These are phyloP conservation scores for Dreissena polymorpha DNA, from an alignment of 1,140 invertebrate genomes.

Conservation along the genomic window DNA sequence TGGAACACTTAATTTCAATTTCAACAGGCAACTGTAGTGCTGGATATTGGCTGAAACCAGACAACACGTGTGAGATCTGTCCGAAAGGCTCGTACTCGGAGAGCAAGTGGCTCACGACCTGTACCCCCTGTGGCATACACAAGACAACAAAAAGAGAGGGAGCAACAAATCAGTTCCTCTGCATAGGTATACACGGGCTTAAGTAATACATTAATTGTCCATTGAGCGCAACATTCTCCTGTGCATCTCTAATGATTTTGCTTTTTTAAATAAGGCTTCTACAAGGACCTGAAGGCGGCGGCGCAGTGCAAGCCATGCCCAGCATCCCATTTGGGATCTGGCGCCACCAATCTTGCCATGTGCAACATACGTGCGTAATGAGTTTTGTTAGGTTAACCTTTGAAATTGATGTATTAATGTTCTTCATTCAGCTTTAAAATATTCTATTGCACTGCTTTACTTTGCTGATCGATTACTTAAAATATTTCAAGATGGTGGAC, in stretches of 20 bases:
- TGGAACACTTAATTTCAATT: not conserved
- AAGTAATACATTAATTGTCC: no score
- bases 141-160: slow-evolving; percentile 33
- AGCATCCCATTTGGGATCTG: slow-evolving; percentile 3
- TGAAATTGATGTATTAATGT: no score
- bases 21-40: slow-evolving; percentile 44
- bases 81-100: slow-evolving; percentile 4
- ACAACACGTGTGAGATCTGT: slow-evolving; percentile 33
- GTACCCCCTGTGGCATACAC: slow-evolving; percentile 15
- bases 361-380: slow-evolving; percentile 32
- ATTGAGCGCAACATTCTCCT: no score
- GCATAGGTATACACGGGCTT: slow-evolving; percentile 28
- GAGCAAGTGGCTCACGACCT: slow-evolving; percentile 23
- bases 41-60: not conserved
- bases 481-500: no score
- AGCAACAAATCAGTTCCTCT: not conserved
- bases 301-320: slow-evolving; percentile 24
- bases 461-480: no score
- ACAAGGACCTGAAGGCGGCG: slow-evolving; percentile 25
- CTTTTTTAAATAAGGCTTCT: no score
- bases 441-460: no score
- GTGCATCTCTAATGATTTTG: no score
- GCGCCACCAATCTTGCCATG: not conserved
- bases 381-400: not conserved
- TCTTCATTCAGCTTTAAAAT: no score